A percentile compares a stretch with the other conserved stretches of the same genome.
phyloP scores from a whole-genome alignment of 2,888 invertebrate species.

The Meiosimyza decipiens region DNA sequence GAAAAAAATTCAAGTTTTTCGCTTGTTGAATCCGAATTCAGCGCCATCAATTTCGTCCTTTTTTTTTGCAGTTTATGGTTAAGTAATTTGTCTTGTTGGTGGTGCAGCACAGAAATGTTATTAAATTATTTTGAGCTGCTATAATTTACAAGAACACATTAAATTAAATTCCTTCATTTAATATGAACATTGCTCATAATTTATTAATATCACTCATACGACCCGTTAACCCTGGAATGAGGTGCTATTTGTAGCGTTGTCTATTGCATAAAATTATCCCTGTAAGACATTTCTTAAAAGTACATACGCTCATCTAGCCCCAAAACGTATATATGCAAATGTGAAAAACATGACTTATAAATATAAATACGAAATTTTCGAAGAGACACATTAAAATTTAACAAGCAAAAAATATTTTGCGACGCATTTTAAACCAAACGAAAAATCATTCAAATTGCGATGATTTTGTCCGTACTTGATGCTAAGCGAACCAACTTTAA shows the following conservation, averaged over 20 bases:
- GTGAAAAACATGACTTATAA: constrained; percentile 20
- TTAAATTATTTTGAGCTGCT: too few species aligned
- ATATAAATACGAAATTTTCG: constrained; percentile 19
- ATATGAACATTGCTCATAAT: not conserved
- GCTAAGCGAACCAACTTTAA: not conserved
- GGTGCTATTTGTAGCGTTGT: not conserved
- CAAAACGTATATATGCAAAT: not conserved
- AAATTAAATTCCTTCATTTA: too few species aligned
- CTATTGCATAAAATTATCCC: not conserved
- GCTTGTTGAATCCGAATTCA: too few species aligned
- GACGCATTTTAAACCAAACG: not conserved
- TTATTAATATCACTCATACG: constrained; percentile 5
- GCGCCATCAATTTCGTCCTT: too few species aligned
- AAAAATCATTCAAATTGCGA: not conserved
- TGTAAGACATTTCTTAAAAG: too few species aligned
- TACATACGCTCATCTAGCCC: not conserved
- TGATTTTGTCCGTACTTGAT: not conserved
- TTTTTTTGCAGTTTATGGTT: too few species aligned
- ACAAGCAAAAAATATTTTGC: not conserved
- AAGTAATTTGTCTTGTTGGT: too few species aligned
- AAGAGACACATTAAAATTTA: not conserved
- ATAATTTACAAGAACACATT: too few species aligned
- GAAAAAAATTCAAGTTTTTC: too few species aligned
- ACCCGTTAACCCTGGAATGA: not conserved
- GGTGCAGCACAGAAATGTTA: too few species aligned